phyloP scores from a whole-genome alignment of 2,888 invertebrate species.

The Oligia strigilis region DNA sequence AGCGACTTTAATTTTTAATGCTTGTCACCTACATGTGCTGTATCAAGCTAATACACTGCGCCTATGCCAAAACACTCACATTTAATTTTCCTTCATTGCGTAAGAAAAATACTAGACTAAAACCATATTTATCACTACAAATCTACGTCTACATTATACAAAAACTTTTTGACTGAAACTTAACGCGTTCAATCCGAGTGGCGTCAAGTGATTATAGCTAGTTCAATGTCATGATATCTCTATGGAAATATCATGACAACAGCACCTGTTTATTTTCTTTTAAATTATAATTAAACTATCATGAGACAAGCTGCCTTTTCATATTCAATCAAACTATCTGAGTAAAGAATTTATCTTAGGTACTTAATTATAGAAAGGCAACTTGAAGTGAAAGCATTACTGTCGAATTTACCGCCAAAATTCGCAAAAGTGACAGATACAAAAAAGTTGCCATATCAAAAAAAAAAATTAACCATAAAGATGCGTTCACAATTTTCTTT shows the following conservation, averaged over 20 bases:
- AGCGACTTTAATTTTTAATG: slow-evolving; percentile 5
- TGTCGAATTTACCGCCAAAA: slow-evolving; percentile 23
- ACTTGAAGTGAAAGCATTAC: slow-evolving; percentile 62
- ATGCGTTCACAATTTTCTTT: slow-evolving; percentile 7
- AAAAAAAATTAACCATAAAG: neutral
- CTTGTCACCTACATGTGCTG: slow-evolving; percentile 26
- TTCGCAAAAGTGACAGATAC: neutral
- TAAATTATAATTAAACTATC: slow-evolving; percentile 41
- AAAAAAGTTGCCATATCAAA: slow-evolving; percentile 13
- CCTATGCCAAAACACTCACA: slow-evolving; percentile 15
- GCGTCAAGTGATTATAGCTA: slow-evolving; percentile 72
- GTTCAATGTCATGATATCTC: slow-evolving; percentile 55
- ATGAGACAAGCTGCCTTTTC: slow-evolving; percentile 52
- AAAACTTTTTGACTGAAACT: slow-evolving; percentile 64
- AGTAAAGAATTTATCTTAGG: neutral
- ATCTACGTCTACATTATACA: neutral
- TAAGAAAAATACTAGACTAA: neutral
- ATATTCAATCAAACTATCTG: slow-evolving; percentile 5
- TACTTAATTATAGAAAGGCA: slow-evolving; percentile 35
- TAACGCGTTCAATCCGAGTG: slow-evolving; percentile 70
- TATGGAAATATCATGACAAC: slow-evolving; percentile 47
- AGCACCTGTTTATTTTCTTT: slow-evolving; percentile 61
- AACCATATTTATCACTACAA: neutral
- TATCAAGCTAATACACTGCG: slow-evolving; percentile 23
- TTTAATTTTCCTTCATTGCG: slow-evolving; percentile 24